phyloP scores from a whole-genome alignment of 2,888 invertebrate species.

The Hirtodrosophila alboralis region DNA sequence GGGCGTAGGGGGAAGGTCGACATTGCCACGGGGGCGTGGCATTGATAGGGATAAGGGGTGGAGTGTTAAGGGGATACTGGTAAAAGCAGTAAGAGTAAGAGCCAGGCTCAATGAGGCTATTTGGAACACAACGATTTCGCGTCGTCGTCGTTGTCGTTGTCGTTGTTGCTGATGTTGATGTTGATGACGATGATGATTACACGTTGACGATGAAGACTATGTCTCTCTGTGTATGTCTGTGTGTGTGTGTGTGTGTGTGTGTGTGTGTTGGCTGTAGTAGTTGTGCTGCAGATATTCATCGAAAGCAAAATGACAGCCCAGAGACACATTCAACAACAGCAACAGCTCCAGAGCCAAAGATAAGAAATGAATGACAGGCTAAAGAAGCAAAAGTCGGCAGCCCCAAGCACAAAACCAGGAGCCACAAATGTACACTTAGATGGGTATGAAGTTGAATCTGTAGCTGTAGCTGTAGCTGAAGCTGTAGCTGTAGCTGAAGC shows the following conservation, averaged over 20 bases:
- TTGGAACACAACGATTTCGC: constrained; percentile 78
- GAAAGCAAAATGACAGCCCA: constrained; percentile 84
- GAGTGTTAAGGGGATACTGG: too few species aligned
- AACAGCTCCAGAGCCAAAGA: constrained; percentile 62
- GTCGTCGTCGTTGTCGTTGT: constrained; percentile 46
- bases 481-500: constrained; percentile 5
- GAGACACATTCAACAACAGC: constrained; percentile 82
- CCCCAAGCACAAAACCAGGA: constrained; percentile 34
- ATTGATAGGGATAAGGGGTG: constrained; percentile 30
- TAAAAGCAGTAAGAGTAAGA: too few species aligned
- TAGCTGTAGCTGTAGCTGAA: neutral
- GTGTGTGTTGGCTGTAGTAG: constrained; percentile 26
- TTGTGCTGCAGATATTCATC: constrained; percentile 77
- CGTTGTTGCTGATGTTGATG: constrained; percentile 49
- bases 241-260: constrained; percentile 19
- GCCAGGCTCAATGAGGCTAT: constrained; percentile 79
- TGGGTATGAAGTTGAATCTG: neutral
- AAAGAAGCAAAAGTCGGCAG: constrained; percentile 32
- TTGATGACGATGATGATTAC: constrained; percentile 73
- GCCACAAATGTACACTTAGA: constrained; percentile 31
- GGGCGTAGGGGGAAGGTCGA: constrained; percentile 1
- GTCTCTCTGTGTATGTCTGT: constrained; percentile 25
- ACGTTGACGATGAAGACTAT: constrained; percentile 70
- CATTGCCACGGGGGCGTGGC: constrained; percentile 37
- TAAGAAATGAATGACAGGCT: constrained; percentile 75